A percentile compares a stretch with the other conserved stretches of the same genome.
phyloP scores from a whole-genome alignment of 2,797 vertebrate genomes.

The Fundulus diaphanus region DNA sequence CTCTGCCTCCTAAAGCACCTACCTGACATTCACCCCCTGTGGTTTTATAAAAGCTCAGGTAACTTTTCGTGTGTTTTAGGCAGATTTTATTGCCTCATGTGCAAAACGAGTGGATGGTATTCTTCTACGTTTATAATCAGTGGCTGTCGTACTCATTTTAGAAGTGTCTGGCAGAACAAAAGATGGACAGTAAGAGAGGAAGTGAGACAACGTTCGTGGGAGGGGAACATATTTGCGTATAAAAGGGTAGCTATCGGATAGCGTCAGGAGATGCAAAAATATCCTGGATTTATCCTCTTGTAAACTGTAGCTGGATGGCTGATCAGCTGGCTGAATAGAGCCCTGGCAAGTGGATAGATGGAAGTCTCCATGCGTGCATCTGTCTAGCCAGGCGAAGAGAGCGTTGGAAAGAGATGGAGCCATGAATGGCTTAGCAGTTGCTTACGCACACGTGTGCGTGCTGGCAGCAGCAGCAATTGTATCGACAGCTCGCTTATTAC shows the following conservation, averaged over 20 bases:
- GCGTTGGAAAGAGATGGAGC: conserved; percentile 41
- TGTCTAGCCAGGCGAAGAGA: conserved; percentile 35
- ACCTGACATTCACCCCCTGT: not conserved
- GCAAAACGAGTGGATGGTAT: not conserved
- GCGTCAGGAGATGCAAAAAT: conserved; percentile 6
- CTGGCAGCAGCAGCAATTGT: conserved; percentile 42
- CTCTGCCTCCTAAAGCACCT: not conserved
- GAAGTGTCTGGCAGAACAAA: conserved; percentile 3
- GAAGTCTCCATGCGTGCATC: conserved; percentile 24
- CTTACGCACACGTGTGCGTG: not conserved
- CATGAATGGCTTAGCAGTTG: conserved; percentile 38
- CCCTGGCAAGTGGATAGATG: conserved; percentile 55
- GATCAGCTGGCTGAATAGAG: conserved; percentile 45
- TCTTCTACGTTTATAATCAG: not conserved
- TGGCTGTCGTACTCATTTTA: not conserved
- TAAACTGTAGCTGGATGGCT: conserved; percentile 22
- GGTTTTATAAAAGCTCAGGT: not conserved
- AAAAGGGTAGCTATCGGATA: conserved; percentile 2
- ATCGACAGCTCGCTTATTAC: conserved; percentile 65
- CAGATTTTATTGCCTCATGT: not conserved
- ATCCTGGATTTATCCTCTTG: conserved; percentile 5
- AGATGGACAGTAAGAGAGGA: not conserved
- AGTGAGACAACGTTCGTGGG: not conserved
- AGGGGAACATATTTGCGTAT: conserved; percentile 1
- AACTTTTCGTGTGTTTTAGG: not conserved